Base-by-base conservation (phyloP, 1,140 invertebrate species). In the Catajapyx aquilonaris region DNA sequence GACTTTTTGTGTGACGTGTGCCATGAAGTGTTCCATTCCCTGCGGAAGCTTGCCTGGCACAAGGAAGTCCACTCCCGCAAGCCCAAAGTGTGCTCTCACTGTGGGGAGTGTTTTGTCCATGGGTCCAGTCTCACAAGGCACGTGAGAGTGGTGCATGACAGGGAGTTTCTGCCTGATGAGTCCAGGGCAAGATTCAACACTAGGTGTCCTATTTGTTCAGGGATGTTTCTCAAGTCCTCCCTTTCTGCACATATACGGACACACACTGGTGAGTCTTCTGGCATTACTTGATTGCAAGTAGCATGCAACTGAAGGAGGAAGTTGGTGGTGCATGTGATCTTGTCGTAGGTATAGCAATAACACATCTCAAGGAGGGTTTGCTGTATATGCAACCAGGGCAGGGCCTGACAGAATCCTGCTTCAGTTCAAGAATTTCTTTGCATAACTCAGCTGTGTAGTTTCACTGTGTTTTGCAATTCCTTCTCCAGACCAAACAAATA, bases 61-160 rank as follows among this genome's bases (percentile, higher is more conserved):
- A 71, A 76, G 46, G 81, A 85, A 54, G 80, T 73, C 0, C 83
- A 87, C 55, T 76, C 79, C 38, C 60, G 68, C 3, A 75, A 74
- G 52, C 81, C 81, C 0, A 83, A 85, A 52, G 70, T 76, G 19
- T 88, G 81, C 55, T 66, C 68, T 1, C 73, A 75, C 48, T 87
- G 81, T 57, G 74, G 71, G 45, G 79, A 85, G 53, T 73, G 78
- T 45, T 87, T 85, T 50, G 67, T 84, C 30, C 80, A 86, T 52
- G 66, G 68, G 48, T 69, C 79, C 7, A 81, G 78, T 45, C 56
- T 86, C 31, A 81, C 80, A 0, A 61, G 81, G 2, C 83, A 87
- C 56, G 78, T 87, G 56, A 65, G 81, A 1, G 61, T 73, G 30
- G 66, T 74, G 1, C 83, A 88, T 52, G 79, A 85, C 50, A 64